Evolutionary conservation across 2,113 vertebrate species (phyloP), one percentile per base, ranked within the genome.

Genomic region (Vicugna pacos): DNA sequence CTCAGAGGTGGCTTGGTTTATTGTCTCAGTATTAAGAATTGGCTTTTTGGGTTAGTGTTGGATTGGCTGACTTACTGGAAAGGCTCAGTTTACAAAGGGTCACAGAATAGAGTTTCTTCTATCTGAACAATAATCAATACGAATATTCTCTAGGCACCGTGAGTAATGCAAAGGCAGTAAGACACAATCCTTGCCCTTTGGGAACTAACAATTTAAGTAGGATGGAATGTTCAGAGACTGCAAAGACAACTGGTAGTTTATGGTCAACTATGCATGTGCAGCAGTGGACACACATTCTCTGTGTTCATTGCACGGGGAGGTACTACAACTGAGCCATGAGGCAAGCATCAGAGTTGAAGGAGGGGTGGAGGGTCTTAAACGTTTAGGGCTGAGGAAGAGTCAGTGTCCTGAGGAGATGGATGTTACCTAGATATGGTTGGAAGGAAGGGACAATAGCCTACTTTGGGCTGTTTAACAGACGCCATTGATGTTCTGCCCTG

Each of bases 11-110:
- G 11, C 0, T 19, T 54, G 54, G 35, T 75, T 96, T 94, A 65
- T 95, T 88, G 75, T 93, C 86, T 75, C 77, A 91, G 35, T 77
- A 69, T 72, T 91, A 69, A n/a, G 11, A 35, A 50, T 13, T 6
- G 8, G 5, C 15, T 70, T 88, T 91, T 65, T 46, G 24, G 88
- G 38, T 35, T 69, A 64, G n/a, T 22, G 52, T 30, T 93, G 72
- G 46, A 58, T 75, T 89, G 35, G 17, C 28, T 82, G 15, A 46
- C 6, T 91, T 58, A 77, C 16, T 8, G 24, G 64, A 91, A 67
- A 2, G 28, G 4, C n/a, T 76, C 82, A 50, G 38, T 95, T 89
- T 92, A 50, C 26, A 48, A 91, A 93, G 73, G 26, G n/a, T 94
- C n/a, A 35, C 15, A 35, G 35, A 83, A 28, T 38, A 80, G 28